Evolutionary conservation across 1,140 invertebrate genomes (phyloP).

Genomic region (Drosophila kohkoa): DNA sequence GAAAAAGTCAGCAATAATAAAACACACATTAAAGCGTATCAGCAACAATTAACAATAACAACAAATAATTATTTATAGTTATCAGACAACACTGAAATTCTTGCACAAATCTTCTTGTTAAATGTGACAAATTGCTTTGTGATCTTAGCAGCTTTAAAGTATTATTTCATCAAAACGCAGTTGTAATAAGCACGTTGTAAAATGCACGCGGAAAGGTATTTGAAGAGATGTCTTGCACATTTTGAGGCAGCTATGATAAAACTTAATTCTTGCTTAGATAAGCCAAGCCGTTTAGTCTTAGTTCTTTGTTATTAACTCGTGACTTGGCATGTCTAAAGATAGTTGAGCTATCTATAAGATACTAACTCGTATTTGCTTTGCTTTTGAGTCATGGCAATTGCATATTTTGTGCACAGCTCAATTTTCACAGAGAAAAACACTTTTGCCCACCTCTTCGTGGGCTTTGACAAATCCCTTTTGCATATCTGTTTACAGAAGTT

Average conservation of each 20-base stretch:
- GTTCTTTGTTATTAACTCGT: background rate
- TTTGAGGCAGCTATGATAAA: background rate
- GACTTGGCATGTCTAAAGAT: no score
- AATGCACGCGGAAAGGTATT: conserved; percentile 7
- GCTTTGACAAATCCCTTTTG: conserved; percentile 14
- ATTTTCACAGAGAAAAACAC: conserved; percentile 8
- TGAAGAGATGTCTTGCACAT: background rate
- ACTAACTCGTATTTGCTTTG: background rate
- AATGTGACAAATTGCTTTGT: conserved; percentile 58
- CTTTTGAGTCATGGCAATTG: background rate
- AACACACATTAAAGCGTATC: conserved; percentile 49
- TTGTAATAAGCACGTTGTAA: conserved; percentile 16
- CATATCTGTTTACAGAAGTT: conserved; percentile 23
- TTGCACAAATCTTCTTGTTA: conserved; percentile 33
- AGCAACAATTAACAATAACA: conserved; percentile 41
- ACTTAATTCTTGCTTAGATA: background rate
- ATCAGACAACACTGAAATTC: conserved; percentile 29
- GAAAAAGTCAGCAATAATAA: conserved; percentile 35
- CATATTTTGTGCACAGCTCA: conserved; percentile 5
- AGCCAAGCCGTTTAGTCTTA: background rate
- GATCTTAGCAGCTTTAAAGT: background rate
- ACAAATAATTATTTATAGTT: conserved; percentile 31
- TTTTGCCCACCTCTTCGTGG: background rate
- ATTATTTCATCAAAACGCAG: background rate
- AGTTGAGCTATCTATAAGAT: no score